Evolutionary conservation across 2,888 invertebrate species (phyloP), one percentile per base, ranked within the genome.

Genomic region (Rhogogaster chlorosoma): DNA sequence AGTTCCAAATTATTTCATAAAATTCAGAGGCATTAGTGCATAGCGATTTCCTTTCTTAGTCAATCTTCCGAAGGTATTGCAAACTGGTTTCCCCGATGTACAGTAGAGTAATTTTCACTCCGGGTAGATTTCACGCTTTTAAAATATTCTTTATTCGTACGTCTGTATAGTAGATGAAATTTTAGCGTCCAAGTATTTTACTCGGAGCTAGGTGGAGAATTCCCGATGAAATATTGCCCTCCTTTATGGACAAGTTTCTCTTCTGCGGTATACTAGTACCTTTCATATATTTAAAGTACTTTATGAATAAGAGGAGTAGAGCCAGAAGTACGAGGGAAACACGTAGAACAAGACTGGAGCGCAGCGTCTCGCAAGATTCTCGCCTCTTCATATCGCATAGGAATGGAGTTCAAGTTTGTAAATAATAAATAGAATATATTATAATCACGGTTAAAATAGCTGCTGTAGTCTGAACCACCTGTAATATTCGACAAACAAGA

Each of bases 281-380:
- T 70, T 36, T 32, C 32, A 70, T 70, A 70, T 70, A 70, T 70
- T 70, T 36, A 29, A 70, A 70, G 70, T 18, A 70, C 70, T 70
- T 70, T 70, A 70, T 70, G 70, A 70, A 70, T 32, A 70, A 15
- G 29, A 36, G 36, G 36, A 70, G n/a, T n/a, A n/a, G 36, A 36
- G 9, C 70, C 9, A 18, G 7, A 36, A 70, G 18, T 12, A 26
- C 1, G 36, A 7, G 32, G 1, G 18, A 36, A 32, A 32, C 36
- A 70, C 18, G 15, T 70, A 12, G 0, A 70, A n/a, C 36, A 29
- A 36, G 32, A 70, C 36, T 70, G 6, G 12, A 26, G 10, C n/a
- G n/a, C 29, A 26, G 10, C n/a, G n/a, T 70, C 70, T 70, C 32
- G 70, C 6, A 70, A 70, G 70, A 22, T 70, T 36, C 70, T n/a